These are phyloP conservation scores for Willisornis vidua DNA, from an alignment of 2,113 vertebrate genomes.

Conservation along the genomic window DNA sequence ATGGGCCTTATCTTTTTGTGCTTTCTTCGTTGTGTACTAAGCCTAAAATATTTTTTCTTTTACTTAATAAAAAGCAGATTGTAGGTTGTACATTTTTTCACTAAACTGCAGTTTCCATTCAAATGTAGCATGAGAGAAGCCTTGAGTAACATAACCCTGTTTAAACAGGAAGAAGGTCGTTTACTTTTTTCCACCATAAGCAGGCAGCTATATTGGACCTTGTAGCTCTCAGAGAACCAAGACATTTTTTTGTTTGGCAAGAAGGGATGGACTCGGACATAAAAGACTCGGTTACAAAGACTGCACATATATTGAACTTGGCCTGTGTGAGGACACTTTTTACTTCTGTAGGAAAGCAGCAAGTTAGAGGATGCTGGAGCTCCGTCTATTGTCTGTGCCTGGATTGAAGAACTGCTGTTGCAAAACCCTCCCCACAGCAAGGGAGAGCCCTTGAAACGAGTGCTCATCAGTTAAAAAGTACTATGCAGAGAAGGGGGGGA, in stretches of 20 bases:
- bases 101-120: background rate
- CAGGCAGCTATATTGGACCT: background rate
- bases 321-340: background rate
- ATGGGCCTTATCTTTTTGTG: background rate
- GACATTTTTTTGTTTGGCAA: background rate
- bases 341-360: background rate
- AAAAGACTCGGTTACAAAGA: background rate
- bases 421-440: background rate
- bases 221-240: background rate
- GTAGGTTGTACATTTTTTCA: background rate
- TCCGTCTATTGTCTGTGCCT: background rate
- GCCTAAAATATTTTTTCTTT: background rate
- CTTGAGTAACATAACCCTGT: background rate
- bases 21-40: background rate
- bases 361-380: background rate
- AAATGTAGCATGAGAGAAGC: background rate
- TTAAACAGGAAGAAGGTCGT: background rate
- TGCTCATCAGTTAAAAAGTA: background rate
- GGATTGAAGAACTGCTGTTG: background rate
- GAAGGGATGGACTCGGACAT: background rate
- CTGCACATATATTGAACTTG: background rate
- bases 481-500: rapidly evolving
- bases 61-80: background rate
- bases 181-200: background rate
- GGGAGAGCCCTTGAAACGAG: background rate